Evolutionary conservation across 2,113 vertebrate species (phyloP).

Genomic region (Pogona vitticeps): DNA sequence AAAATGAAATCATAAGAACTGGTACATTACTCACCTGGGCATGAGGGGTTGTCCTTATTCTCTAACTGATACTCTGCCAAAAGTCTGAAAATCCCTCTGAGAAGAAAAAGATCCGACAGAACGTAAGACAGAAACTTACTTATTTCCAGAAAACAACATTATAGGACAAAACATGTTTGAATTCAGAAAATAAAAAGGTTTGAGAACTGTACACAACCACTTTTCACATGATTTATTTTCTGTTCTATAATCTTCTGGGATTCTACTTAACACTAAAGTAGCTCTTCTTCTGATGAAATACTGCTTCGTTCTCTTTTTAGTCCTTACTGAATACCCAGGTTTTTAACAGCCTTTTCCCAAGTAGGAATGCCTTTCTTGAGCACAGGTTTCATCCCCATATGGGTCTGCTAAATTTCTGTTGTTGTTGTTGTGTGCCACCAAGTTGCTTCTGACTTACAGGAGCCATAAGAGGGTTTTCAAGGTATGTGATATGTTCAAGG

Average conservation of each 20-base stretch:
- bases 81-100: conserved; percentile 94
- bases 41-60: conserved; percentile 92
- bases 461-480: too few relatives aligned
- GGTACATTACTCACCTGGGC: conserved; percentile 75
- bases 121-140: background rate
- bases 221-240: background rate
- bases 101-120: conserved; percentile 27
- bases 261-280: background rate
- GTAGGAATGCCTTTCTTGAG: too few relatives aligned
- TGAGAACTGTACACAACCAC: background rate
- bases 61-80: conserved; percentile 92
- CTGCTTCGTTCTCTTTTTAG: background rate
- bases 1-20: background rate
- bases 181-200: background rate
- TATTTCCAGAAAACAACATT: background rate
- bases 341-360: background rate
- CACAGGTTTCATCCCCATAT: background rate
- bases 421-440: too few relatives aligned
- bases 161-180: background rate
- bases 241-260: background rate
- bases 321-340: background rate
- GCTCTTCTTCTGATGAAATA: background rate
- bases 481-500: too few relatives aligned
- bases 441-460: too few relatives aligned
- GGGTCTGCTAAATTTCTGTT: background rate